A percentile compares a stretch with the other conserved stretches of the same genome.
These are phyloP conservation scores for Galerucella nymphaeae DNA, from an alignment of 2,888 invertebrate species.

Conservation along the genomic window DNA sequence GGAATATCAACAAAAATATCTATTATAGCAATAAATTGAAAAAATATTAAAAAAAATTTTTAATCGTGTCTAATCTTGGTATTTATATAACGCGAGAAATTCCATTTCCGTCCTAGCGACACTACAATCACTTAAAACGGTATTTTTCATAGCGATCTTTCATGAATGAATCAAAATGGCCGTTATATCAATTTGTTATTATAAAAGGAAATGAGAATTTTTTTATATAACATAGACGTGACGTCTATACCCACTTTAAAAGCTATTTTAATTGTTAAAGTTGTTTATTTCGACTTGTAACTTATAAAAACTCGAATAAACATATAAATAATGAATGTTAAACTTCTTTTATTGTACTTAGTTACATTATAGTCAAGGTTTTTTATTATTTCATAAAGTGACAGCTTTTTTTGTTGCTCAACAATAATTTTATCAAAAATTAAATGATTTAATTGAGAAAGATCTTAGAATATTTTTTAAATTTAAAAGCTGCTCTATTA, in stretches of 20 bases:
- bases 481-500: too few relatives aligned
- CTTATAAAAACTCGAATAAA: not conserved
- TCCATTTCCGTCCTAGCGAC: not conserved
- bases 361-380: too few relatives aligned
- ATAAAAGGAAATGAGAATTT: constrained; percentile 10
- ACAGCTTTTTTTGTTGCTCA: too few relatives aligned
- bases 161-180: constrained; percentile 15
- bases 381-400: too few relatives aligned
- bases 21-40: constrained; percentile 11
- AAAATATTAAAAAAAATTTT: not conserved
- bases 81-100: constrained; percentile 9
- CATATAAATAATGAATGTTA: too few relatives aligned
- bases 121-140: constrained; percentile 5
- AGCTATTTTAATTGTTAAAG: not conserved
- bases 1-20: constrained; percentile 1
- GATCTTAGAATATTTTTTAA: too few relatives aligned
- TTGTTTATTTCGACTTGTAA: not conserved
- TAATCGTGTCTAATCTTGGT: constrained; percentile 7
- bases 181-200: constrained; percentile 7
- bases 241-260: not conserved
- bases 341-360: too few relatives aligned
- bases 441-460: too few relatives aligned
- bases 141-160: constrained; percentile 3
- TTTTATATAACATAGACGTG: not conserved
- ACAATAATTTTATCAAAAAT: too few relatives aligned